phyloP scores from a whole-genome alignment of 2,888 invertebrate species.

The Congeria kusceri region DNA sequence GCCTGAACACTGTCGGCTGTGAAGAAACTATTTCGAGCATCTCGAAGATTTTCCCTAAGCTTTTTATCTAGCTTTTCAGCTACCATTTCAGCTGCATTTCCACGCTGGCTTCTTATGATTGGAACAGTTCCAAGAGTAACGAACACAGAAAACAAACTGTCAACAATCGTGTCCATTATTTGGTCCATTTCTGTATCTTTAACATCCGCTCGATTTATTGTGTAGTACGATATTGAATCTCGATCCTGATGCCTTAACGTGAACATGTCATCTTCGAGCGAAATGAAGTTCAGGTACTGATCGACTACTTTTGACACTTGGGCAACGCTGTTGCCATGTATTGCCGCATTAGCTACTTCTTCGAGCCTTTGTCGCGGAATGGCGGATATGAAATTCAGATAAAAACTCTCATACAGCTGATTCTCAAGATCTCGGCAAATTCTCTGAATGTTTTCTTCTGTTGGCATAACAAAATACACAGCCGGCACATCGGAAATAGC shows the following conservation, averaged over 20 bases:
- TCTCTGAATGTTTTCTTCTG: slow-evolving; percentile 97
- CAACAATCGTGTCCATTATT: slow-evolving; percentile 97
- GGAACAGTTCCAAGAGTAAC: slow-evolving; percentile 97
- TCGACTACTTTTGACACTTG: slow-evolving; percentile 98
- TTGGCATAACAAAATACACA: slow-evolving; percentile 98
- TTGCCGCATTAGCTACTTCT: slow-evolving; percentile 96
- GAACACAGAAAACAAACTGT: slow-evolving; percentile 98
- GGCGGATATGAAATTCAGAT: slow-evolving; percentile 95
- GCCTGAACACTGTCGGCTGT: slow-evolving; percentile 86
- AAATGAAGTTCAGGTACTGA: slow-evolving; percentile 99
- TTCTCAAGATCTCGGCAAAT: slow-evolving; percentile 92
- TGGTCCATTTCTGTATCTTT: slow-evolving; percentile 97
- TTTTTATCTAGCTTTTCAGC: slow-evolving; percentile 98
- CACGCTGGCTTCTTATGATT: slow-evolving; percentile 96
- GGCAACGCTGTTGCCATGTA: slow-evolving; percentile 95
- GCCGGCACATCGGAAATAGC: slow-evolving; percentile 99
- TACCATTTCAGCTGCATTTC: slow-evolving; percentile 99
- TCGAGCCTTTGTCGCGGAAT: slow-evolving; percentile 97
- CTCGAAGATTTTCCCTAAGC: slow-evolving; percentile 97
- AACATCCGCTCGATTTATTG: slow-evolving; percentile 96
- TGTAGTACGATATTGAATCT: slow-evolving; percentile 96
- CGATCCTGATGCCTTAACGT: slow-evolving; percentile 96
- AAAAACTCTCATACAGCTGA: slow-evolving; percentile 96
- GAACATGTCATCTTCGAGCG: slow-evolving; percentile 98
- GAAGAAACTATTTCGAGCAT: slow-evolving; percentile 98